Evolutionary conservation across 2,797 vertebrate species (phyloP), one percentile per base, ranked within the genome.

Genomic region (Lepilemur ruficaudatus): DNA sequence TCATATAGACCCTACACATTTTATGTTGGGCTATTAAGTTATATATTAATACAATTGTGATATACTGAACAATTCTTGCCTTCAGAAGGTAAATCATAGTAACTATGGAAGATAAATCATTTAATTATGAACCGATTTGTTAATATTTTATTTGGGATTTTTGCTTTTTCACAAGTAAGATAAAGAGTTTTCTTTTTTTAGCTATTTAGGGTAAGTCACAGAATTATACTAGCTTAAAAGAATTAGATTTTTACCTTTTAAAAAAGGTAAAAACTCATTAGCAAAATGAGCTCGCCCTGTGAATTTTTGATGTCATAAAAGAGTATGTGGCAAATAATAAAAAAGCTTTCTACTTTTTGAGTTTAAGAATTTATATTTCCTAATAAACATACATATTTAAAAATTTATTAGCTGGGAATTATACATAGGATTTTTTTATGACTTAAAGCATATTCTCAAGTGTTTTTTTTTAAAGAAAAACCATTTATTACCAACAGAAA

Each of bases 41-140:
- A 9, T 59, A 25, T 25, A 46, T 59, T 57, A 76, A 67, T 65
- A 70, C 11, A 70, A 1, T 76, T 86, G 35, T 75, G 50, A 70
- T 61, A 35, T n/a, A 28, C 4, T 63, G 91, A 84, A 38, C 6
- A 12, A 15, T 69, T 48, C 18, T 90, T 93, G 57, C 2, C 41
- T 84, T 91, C 30, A 89, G 43, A 61, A 6, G 59, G 50, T 78
- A 92, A 92, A 52, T 28, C 41, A 38, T 46, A 17, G 9, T 46
- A 35, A 38, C 48, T 59, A 7, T 28, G 52, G 81, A 73, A 76
- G 55, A n/a, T 52, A 38, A 59, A 70, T 85, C 12, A 38, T 41
- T 87, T 91, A 72, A 93, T n/a, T 32, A 86, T 65, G 41, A 80
- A 67, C 13, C 94, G 17, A 90, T 88, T 80, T 93, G 14, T 57